Evolutionary conservation across 2,113 vertebrate genomes (phyloP).

Genomic region (Mormyrus lacerda): DNA sequence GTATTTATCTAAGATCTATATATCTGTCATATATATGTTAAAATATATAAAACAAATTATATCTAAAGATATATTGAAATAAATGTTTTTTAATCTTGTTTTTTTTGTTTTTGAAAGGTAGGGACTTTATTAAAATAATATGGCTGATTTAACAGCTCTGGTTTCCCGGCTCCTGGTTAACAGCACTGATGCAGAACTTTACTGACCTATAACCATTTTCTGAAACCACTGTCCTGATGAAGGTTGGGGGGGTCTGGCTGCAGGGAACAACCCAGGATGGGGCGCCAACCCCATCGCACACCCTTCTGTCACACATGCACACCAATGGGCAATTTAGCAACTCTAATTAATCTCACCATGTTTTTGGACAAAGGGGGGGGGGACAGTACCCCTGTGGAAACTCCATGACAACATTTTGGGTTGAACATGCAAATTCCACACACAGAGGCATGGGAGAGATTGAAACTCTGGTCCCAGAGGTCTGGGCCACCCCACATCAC

Average conservation of each 20-base stretch:
- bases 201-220: neutral
- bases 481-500: too few species aligned
- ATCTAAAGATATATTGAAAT: neutral
- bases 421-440: neutral
- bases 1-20: constrained; percentile 10
- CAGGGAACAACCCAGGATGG: neutral
- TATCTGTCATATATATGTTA: neutral
- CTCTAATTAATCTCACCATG: too few species aligned
- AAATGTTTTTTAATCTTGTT: constrained; percentile 7
- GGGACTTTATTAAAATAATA: neutral
- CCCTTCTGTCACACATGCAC: neutral
- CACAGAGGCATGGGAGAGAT: neutral
- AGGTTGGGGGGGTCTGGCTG: neutral
- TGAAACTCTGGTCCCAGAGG: neutral
- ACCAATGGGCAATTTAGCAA: neutral
- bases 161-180: neutral
- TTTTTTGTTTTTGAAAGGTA: neutral
- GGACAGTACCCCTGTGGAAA: too few species aligned
- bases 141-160: neutral
- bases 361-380: too few species aligned
- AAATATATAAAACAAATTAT: constrained; percentile 9
- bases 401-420: too few species aligned
- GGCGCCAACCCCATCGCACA: neutral
- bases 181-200: neutral
- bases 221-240: too few species aligned